Conservation (phyloP, 2,113 vertebrate genomes). For the Hipposideros armiger region DNA sequence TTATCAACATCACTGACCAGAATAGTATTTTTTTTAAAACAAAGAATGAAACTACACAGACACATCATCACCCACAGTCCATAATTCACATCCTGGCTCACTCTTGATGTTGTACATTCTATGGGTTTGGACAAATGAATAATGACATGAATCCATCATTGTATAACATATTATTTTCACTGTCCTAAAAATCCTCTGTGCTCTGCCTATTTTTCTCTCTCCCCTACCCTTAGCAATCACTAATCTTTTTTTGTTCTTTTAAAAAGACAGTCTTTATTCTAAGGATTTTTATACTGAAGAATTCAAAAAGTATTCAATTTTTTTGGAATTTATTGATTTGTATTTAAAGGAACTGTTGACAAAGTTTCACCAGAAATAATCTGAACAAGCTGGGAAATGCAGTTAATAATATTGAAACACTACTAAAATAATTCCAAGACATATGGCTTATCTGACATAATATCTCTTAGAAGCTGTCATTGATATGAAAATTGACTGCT, state of each 20-base stretch:
- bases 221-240: not conserved
- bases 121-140: not conserved
- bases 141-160: not conserved
- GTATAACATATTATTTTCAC: not conserved
- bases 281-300: constrained; percentile 82
- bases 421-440: constrained; percentile 82
- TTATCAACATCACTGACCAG: not conserved
- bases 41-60: not conserved
- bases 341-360: constrained; percentile 82
- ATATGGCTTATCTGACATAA: constrained; percentile 37
- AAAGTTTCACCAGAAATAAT: constrained; percentile 70
- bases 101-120: not conserved
- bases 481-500: constrained; percentile 76
- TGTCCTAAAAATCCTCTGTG: not conserved
- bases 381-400: constrained; percentile 69
- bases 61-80: not conserved
- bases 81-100: not conserved
- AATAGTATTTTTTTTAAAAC: not conserved
- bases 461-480: constrained; percentile 65
- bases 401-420: constrained; percentile 70
- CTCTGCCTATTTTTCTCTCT: not conserved
- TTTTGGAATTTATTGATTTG: constrained; percentile 80
- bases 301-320: constrained; percentile 79
- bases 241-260: constrained; percentile 72
- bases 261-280: constrained; percentile 87